Conservation (phyloP, 1,140 invertebrate genomes). For the Lepidurus couesii region DNA sequence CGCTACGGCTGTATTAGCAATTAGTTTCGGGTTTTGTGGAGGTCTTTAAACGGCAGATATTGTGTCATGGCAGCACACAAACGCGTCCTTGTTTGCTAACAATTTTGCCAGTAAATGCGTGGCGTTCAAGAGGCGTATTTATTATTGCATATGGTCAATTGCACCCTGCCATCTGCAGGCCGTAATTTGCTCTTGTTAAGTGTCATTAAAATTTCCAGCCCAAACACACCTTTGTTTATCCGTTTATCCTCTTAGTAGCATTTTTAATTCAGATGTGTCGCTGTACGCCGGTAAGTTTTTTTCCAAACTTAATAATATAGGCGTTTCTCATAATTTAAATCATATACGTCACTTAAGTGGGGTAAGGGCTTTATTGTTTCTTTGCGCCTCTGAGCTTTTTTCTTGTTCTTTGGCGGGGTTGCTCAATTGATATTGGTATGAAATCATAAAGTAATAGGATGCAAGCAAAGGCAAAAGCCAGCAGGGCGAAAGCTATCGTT, state of each 20-base stretch:
- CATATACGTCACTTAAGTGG: too few relatives aligned
- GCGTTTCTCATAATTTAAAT: too few relatives aligned
- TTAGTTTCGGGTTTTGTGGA: neutral
- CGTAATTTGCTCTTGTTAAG: neutral
- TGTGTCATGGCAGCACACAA: neutral
- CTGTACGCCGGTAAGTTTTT: too few relatives aligned
- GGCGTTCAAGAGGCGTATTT: neutral
- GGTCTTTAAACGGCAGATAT: neutral
- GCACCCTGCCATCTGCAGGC: neutral
- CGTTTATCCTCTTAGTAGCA: neutral
- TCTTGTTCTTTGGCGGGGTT: neutral
- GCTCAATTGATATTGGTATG: slow-evolving; percentile 24
- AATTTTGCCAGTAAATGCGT: neutral
- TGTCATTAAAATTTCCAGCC: neutral
- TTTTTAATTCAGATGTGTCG: too few relatives aligned
- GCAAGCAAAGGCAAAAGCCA: slow-evolving; percentile 34
- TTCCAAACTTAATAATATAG: too few relatives aligned
- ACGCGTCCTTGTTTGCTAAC: neutral
- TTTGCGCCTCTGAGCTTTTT: neutral
- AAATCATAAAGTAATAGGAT: slow-evolving; percentile 32
- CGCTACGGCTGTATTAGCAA: neutral
- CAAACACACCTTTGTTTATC: neutral
- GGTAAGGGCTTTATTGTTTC: neutral
- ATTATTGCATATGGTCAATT: neutral
- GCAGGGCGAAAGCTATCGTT: slow-evolving; percentile 40